A percentile compares a stretch with the other conserved stretches of the same genome.
Conservation (phyloP, 1,140 invertebrate species). For the Eurosta solidaginis region DNA sequence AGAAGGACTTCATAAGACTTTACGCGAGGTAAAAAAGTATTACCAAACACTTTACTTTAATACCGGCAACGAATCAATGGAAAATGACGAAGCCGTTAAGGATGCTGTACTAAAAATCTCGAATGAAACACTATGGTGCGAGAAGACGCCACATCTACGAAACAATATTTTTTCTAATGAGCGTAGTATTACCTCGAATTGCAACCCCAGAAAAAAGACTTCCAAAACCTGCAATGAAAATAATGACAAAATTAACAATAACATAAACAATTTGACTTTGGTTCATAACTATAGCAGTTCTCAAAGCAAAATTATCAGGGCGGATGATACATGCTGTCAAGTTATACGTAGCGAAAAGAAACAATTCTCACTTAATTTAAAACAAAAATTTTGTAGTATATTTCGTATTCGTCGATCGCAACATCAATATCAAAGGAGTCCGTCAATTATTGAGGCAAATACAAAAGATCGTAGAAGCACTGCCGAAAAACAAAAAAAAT, state of each 20-base stretch:
- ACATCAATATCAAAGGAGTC: constrained; percentile 50
- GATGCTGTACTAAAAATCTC: constrained; percentile 42
- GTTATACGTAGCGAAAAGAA: constrained; percentile 57
- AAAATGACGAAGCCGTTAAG: constrained; percentile 35
- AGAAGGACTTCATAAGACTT: constrained; percentile 83
- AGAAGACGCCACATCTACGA: constrained; percentile 47
- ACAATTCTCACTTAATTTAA: constrained; percentile 69
- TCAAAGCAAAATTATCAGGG: neutral
- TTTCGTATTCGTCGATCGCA: constrained; percentile 71
- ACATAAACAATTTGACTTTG: constrained; percentile 38
- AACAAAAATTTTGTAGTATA: constrained; percentile 83
- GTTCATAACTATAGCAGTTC: constrained; percentile 8
- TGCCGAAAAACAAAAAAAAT: constrained; percentile 62
- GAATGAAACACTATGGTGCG: constrained; percentile 53
- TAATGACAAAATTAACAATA: constrained; percentile 57
- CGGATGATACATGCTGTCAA: constrained; percentile 41
- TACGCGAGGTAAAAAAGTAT: constrained; percentile 83
- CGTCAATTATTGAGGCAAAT: neutral
- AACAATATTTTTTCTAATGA: constrained; percentile 39
- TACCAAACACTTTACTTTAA: constrained; percentile 78
- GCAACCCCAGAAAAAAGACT: neutral
- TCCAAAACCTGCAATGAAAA: constrained; percentile 49
- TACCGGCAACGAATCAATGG: constrained; percentile 49
- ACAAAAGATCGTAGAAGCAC: neutral
- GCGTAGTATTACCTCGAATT: constrained; percentile 21